phyloP scores from a whole-genome alignment of 1,140 invertebrate species.

The Hypsibius dujardini region DNA sequence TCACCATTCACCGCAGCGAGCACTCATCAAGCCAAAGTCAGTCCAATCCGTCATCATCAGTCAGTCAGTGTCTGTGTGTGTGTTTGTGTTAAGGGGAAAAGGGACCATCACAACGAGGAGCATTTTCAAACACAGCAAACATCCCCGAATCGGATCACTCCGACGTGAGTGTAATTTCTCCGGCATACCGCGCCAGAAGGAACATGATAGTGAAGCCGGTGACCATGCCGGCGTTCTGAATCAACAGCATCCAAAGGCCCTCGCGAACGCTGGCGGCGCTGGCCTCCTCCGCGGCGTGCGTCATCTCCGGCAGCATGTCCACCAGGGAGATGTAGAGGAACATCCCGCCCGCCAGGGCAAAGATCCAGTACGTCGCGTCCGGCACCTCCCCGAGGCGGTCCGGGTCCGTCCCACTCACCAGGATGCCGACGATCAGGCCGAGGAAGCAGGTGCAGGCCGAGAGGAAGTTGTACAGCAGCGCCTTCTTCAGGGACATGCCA shows the following conservation, averaged over 20 bases:
- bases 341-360: constrained; percentile 69
- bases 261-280: constrained; percentile 30
- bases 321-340: constrained; percentile 86
- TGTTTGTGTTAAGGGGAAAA: too few relatives aligned
- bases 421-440: constrained; percentile 42
- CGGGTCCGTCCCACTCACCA: constrained; percentile 33
- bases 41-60: too few relatives aligned
- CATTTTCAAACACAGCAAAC: too few relatives aligned
- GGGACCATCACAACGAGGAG: too few relatives aligned
- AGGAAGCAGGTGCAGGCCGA: constrained; percentile 48
- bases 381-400: constrained; percentile 43
- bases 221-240: constrained; percentile 38
- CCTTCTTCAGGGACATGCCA: constrained; percentile 47
- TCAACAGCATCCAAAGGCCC: constrained; percentile 31
- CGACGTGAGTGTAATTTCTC: not conserved
- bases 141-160: not conserved
- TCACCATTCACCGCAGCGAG: too few relatives aligned
- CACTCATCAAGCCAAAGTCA: too few relatives aligned
- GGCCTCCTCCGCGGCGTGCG: constrained; percentile 34
- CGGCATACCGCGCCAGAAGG: constrained; percentile 31
- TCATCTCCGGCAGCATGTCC: constrained; percentile 53
- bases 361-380: constrained; percentile 62
- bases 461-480: constrained; percentile 49
- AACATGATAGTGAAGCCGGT: constrained; percentile 34
- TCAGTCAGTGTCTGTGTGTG: too few relatives aligned